Base-by-base conservation (phyloP, 2,113 vertebrate genomes). In the Clupea harengus region DNA sequence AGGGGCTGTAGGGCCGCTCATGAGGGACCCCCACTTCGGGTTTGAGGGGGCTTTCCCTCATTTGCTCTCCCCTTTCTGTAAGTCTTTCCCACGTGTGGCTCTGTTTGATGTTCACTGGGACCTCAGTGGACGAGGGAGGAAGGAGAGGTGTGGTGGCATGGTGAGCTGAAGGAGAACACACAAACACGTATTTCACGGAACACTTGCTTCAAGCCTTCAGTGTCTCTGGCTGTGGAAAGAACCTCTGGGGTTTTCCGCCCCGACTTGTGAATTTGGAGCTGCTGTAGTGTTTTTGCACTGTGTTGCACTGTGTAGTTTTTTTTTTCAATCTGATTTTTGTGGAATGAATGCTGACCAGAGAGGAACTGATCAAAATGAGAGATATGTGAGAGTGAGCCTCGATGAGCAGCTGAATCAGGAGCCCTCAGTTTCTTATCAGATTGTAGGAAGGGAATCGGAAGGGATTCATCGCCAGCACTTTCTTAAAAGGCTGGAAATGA, bases 41-140 rank as follows among this genome's bases (percentile, higher is more conserved):
- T 25, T 72, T 25, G 57, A 45, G 64, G 57, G 89, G 89, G 86
- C 28, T 90, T 90, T 88, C 85, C 90, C 87, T 64, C 44, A 39
- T 39, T 75, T 81, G 50, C 2, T 44, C 15, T 8, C 44, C 67
- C 22, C 9, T 10, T 72, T 28, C 6, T 28, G 10, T 3, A 2
- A 13, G n/a, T 83, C 49, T 84, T 90, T 89, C 88, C 87, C 91
- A 90, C 87, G 67, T 89, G 22, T 15, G 85, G 82, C 15, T 50
- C 60, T 64, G n/a, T 85, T 87, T 86, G 84, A 88, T 87, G 83
- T 89, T 81, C 81, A 57, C 80, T 64, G 82, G 60, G 72, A 45
- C 85, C 82, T 81, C 20, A 72, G 85, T 67, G 82, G 85, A 90
- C 83, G 67, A 84, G 83, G 52, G 25, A 81, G 82, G 81, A 83